These are phyloP conservation scores for Sphaerophoria rueppellii DNA, from an alignment of 2,888 invertebrate genomes.

Conservation along the genomic window DNA sequence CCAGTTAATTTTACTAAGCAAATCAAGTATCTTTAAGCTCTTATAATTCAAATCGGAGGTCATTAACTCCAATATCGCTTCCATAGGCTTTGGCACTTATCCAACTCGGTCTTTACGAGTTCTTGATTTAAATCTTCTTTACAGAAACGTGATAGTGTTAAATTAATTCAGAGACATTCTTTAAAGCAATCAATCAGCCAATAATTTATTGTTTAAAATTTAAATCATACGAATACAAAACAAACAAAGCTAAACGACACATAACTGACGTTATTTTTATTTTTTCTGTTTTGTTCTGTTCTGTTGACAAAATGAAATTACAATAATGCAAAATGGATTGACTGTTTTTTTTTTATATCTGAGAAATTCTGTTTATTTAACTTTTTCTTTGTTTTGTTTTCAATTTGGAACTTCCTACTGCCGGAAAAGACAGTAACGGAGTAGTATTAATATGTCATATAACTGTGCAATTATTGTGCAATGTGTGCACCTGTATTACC, in stretches of 20 bases:
- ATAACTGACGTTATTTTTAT: background rate
- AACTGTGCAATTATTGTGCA: background rate
- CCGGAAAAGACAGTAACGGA: constrained; percentile 4
- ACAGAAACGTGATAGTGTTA: constrained; percentile 4
- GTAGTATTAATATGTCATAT: constrained; percentile 3
- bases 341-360: background rate
- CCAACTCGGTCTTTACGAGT: constrained; percentile 3
- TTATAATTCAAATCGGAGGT: background rate
- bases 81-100: background rate
- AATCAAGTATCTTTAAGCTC: too few relatives aligned
- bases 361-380: constrained; percentile 10
- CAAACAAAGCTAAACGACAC: constrained; percentile 17
- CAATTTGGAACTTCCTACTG: constrained; percentile 45
- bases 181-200: constrained; percentile 12
- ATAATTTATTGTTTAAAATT: background rate
- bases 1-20: too few relatives aligned
- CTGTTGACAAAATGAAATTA: background rate
- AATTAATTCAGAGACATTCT: constrained; percentile 5
- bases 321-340: constrained; percentile 8
- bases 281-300: background rate
- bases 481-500: constrained; percentile 30
- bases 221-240: background rate
- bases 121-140: constrained; percentile 16
- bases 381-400: constrained; percentile 8
- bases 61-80: background rate